Conservation (phyloP, 2,888 invertebrate genomes). For the Chloroclysta siterata region DNA sequence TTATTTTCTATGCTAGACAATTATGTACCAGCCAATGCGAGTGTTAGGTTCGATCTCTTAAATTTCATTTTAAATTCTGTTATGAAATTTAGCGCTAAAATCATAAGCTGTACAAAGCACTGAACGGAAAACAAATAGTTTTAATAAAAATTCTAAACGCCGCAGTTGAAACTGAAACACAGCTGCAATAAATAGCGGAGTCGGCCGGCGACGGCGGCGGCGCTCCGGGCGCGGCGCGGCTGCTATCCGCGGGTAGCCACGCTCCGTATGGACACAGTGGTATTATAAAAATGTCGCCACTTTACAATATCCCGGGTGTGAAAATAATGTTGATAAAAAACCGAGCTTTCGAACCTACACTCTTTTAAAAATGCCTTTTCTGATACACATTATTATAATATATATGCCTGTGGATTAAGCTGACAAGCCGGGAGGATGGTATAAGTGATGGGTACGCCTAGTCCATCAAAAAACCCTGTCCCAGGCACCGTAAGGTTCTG, state of each 20-base stretch:
- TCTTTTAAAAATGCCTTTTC: neutral
- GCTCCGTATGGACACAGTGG: neutral
- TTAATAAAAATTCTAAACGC: conserved; percentile 24
- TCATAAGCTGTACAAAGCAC: neutral
- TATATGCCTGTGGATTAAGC: no score
- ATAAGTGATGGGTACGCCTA: no score
- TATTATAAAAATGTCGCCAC: neutral
- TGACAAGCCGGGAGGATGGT: no score
- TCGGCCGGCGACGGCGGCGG: neutral
- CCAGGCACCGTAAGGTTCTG: no score
- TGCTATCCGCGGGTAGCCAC: neutral
- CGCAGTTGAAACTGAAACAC: conserved; percentile 17
- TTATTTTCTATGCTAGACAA: no score
- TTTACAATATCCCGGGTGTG: neutral
- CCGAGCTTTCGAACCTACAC: neutral
- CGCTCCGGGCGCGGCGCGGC: neutral
- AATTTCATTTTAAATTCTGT: neutral
- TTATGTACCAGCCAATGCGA: no score
- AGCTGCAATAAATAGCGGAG: conserved; percentile 28
- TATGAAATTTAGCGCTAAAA: neutral
- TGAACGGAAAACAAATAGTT: conserved; percentile 24
- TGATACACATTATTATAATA: no score
- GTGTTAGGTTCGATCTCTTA: no score
- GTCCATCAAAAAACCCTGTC: no score
- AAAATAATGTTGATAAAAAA: neutral